Evolutionary conservation across 2,797 vertebrate genomes (phyloP), one percentile per base, ranked within the genome.

Genomic region (Chrysocyon brachyurus): DNA sequence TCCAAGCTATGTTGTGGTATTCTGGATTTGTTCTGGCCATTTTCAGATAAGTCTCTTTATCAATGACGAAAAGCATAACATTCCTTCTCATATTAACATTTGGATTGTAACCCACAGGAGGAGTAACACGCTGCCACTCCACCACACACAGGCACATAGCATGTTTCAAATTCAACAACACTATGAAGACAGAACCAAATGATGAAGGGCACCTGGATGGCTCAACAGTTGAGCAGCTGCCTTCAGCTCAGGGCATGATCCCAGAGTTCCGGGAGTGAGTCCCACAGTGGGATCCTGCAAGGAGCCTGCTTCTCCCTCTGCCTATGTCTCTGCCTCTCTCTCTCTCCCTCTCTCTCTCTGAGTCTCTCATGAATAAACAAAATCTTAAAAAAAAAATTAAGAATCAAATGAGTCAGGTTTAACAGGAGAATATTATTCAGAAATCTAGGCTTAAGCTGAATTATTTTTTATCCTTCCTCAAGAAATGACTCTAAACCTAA

Each of bases 21-120:
- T 49, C 68, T 94, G 36, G 28, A 78, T 90, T 96, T 10, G 24
- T 85, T 97, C 81, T 77, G 24, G 54, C n/a, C 54, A 94, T 95
- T 92, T 96, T 72, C 83, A 89, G 64, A 68, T 56, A 87, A 92
- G 9, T 54, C 26, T 63, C 26, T 59, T 95, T 89, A 63, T 61
- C 40, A 19, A 94, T 36, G 70, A 75, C 33, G 52, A 94, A 86
- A 91, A 86, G 16, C 52, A 36, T 59, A 72, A 87, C 31, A 59
- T 93, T 52, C 10, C 22, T 94, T 94, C 66, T 90, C 68, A 73
- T n/a, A 9, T 16, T 68, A 91, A 84, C 12, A 64, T 92, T 11
- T 94, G 63, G 59, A 87, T 59, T 52, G 52, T 70, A 92, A 91
- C n/a, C n/a, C n/a, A 89, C n/a, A 89, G 16, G 33, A 87, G 14